A percentile compares a stretch with the other conserved stretches of the same genome.
Evolutionary conservation across 2,888 invertebrate genomes (phyloP).

Genomic region (Leptopilina myrica): DNA sequence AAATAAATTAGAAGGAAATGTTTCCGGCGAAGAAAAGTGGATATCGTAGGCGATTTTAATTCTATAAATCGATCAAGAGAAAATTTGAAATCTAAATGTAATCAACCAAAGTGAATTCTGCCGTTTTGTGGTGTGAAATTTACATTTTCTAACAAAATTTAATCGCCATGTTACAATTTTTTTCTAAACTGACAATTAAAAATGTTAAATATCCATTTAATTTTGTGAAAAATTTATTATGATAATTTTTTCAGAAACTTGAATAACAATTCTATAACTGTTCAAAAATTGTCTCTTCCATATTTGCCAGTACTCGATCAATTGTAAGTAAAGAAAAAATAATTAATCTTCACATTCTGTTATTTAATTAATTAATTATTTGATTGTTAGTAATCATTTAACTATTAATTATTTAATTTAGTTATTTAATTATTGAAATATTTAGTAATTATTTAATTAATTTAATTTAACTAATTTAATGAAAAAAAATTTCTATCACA

Average conservation of each 20-base stretch:
- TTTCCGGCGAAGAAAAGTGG: too few relatives aligned
- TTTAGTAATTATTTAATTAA: background rate
- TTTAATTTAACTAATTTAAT: too few relatives aligned
- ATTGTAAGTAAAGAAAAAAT: slow-evolving; percentile 75
- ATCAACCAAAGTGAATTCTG: slow-evolving; percentile 51
- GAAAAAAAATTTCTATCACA: slow-evolving; percentile 60
- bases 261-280: slow-evolving; percentile 77
- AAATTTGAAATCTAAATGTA: slow-evolving; percentile 48
- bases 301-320: slow-evolving; percentile 76
- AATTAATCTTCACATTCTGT: too few relatives aligned
- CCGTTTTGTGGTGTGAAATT: slow-evolving; percentile 23
- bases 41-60: slow-evolving; percentile 30
- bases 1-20: background rate
- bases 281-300: slow-evolving; percentile 76
- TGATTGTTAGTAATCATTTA: background rate
- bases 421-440: background rate
- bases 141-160: background rate
- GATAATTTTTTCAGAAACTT: slow-evolving; percentile 69
- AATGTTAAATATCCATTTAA: background rate
- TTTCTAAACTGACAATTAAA: too few relatives aligned
- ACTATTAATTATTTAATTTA: background rate
- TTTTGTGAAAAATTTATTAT: background rate
- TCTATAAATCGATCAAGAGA: slow-evolving; percentile 21
- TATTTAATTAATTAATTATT: background rate
- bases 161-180: background rate